Evolutionary conservation across 2,797 vertebrate genomes (phyloP), one percentile per base, ranked within the genome.

Genomic region (Anableps anableps): DNA sequence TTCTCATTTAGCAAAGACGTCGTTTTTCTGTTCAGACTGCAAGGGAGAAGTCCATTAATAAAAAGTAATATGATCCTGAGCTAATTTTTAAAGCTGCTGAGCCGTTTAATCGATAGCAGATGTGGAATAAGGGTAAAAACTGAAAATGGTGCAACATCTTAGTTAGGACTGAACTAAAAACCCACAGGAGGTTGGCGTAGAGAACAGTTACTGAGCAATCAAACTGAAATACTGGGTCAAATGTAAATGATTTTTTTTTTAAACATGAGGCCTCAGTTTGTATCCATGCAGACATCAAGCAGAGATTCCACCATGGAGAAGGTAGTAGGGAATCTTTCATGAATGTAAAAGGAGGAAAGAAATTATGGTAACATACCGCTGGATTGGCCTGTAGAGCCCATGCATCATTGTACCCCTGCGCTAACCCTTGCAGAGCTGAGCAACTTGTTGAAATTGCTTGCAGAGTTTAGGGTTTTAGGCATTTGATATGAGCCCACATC

Each of bases 41-140:
- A 55, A 75, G 62, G 74, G 81, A 88, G 88, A 88, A 90, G 89
- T 89, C 88, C 85, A 93, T 93, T 93, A 93, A 93, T 92, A 88
- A 86, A 86, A 89, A 91, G 83, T 91, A 85, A 91, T 93, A 85
- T 88, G 83, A 86, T 86, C 89, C 84, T 70, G 79, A 83, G 88
- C 78, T 90, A 45, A 91, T 91, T 92, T 92, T 85, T 88, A 80
- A 92, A 93, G 89, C 86, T 81, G 85, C 86, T 85, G 88, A 91
- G 84, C 80, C 80, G 9, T 94, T 92, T 91, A 93, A 93, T 94
- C 83, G 86, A 68, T 0, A 43, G 83, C 86, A 91, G 88, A 92
- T 93, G 92, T 86, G 83, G 74, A 87, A 89, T 84, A 83, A 88
- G 21, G 11, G 79, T 77, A 31, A 79, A 88, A 79, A 91, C 82